Base-by-base conservation (phyloP, 2,113 vertebrate species). In the Urocynchramus pylzowi region DNA sequence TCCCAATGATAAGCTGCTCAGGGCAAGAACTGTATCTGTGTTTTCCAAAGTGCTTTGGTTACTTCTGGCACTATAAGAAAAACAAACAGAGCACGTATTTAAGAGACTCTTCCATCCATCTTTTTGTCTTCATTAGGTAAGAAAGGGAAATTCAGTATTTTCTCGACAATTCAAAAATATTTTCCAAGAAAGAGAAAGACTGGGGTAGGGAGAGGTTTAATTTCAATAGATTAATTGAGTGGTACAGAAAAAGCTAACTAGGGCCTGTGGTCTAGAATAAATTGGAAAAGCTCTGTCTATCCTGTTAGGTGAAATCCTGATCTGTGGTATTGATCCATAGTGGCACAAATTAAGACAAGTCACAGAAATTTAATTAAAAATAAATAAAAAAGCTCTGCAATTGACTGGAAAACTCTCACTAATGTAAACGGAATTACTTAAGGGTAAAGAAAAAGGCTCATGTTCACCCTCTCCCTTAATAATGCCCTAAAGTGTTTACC, bases 1-100 rank as follows among this genome's bases (percentile, higher is more conserved):
- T 79, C 83, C 61, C 87, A 74, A 41, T 45, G 75, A 94, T 92
- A 94, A 95, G 92, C 60, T 94, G 93, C 90, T 94, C 80, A 86
- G 65, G 90, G 95, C 79, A 86, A 95, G 71, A 88, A 81, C 64
- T 4, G 1, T 70, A 94, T 86, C 90, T 84, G 76, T 56, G 22
- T 81, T 90, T 90, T 92, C 64, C 49, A 84, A 96, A 90, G 92
- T 37, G 64, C 82, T 92, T 84, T 64, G 73, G 73, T 95, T 90
- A 95, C 85, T 94, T 92, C 83, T 84, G 88, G 69, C 64, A 92
- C 47, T 64, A 35, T 20, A 47, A 76, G 69, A 56, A 77, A 87
- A 45, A 6, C 50, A 68, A 77, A 26, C n/a, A 64, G 73, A 70
- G 37, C 41, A 78, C 0, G 0, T 75, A 69, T 77, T 91, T 52